Base-by-base conservation (phyloP, 2,113 vertebrate genomes). In the Oxyura jamaicensis region DNA sequence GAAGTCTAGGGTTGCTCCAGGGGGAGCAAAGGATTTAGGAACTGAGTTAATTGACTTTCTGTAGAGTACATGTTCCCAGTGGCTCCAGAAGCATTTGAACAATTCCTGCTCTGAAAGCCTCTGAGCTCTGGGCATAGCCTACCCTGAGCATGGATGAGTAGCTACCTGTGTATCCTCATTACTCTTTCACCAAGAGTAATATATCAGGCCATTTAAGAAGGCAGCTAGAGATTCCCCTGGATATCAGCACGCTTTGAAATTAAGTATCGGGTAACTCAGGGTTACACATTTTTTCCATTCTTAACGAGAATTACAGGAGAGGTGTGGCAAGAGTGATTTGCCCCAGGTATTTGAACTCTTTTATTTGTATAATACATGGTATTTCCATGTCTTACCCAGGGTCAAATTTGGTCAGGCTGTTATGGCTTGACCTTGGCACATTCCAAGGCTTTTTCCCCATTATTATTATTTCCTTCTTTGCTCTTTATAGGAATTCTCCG, bases 271-370 rank as follows among this genome's bases (percentile, higher is more conserved):
- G 69, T 79, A 91, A 79, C 77, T 58, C 10, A 5, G 42, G 80
- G 35, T 89, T 44, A 75, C 22, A 4, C 36, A 59, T 33, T 86
- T 86, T 93, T 97, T 92, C 95, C 95, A n/a, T 89, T 78, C 80
- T 72, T 78, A 63, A 15, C 36, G 68, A 35, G 15, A 91, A 75
- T 26, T 29, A 15, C 18, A 59, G 68, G 73, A 56, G 77, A 91
- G 39, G 59, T 83, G 21, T 17, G 86, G 65, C n/a, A 79, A 74
- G 76, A 79, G 25, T 44, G 44, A 59, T 67, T 94, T 86, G 79
- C 94, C 86, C 22, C 80, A 53, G 96, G 92, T 93, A 67, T n/a
- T 65, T 86, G 48, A 79, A 55, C 72, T 75, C 81, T 50, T 9
- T 62, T 75, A 33, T 86, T 69, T 86, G 59, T 50, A 10, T 48